phyloP scores from a whole-genome alignment of 2,113 vertebrate species.

The Eubucco bourcierii region DNA sequence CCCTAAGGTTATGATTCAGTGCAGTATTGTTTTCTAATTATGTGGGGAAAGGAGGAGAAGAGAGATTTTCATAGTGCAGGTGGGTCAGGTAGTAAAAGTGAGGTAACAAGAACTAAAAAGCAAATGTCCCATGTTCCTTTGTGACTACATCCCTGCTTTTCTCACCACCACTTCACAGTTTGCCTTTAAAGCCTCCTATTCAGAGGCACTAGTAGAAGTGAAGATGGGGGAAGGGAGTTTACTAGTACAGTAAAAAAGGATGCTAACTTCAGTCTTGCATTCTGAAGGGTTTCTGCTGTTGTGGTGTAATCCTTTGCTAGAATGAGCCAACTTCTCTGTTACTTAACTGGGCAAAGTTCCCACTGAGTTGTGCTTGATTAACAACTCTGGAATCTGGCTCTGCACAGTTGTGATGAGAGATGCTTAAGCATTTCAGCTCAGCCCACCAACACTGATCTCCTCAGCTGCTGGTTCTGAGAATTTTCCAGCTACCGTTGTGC shows the following conservation, averaged over 20 bases:
- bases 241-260: background rate
- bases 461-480: conserved; percentile 21
- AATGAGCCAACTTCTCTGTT: background rate
- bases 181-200: background rate
- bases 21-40: background rate
- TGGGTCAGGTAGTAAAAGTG: background rate
- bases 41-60: background rate
- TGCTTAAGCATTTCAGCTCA: background rate
- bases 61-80: background rate
- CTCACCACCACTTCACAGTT: background rate
- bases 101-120: background rate
- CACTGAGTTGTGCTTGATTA: conserved; percentile 7
- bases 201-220: background rate
- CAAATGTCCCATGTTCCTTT: background rate
- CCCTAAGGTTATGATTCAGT: background rate
- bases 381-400: conserved; percentile 11
- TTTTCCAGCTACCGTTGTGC: conserved; percentile 8
- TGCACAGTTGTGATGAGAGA: background rate
- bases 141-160: background rate
- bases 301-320: background rate
- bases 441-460: background rate
- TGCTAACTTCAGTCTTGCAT: background rate
- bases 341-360: conserved; percentile 30
- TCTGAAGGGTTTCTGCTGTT: background rate
- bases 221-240: background rate